A percentile compares a stretch with the other conserved stretches of the same genome.
These are phyloP conservation scores for Pilophorus perplexus DNA, from an alignment of 2,888 invertebrate species.

Conservation along the genomic window DNA sequence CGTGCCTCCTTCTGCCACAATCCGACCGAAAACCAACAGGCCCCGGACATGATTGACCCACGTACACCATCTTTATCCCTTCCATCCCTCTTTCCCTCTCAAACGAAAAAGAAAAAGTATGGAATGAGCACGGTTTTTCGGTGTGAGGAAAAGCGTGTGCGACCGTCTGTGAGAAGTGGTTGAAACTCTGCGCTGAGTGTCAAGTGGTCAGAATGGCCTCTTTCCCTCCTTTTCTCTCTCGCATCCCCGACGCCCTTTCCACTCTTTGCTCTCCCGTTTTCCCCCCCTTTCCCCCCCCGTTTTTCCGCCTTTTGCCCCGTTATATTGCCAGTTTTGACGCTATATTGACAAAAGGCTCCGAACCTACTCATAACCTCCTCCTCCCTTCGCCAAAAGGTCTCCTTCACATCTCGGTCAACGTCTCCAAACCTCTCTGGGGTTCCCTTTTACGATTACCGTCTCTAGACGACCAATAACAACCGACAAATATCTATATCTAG, in stretches of 20 bases:
- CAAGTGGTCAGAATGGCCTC: constrained; percentile 41
- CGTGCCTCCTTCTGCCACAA: neutral
- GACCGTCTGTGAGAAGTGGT: constrained; percentile 31
- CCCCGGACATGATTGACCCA: constrained; percentile 25
- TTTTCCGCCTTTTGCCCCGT: constrained; percentile 32
- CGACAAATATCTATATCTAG: constrained; percentile 45
- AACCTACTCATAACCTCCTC: constrained; percentile 33
- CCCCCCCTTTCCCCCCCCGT: neutral
- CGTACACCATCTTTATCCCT: constrained; percentile 21
- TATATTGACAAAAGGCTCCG: constrained; percentile 44
- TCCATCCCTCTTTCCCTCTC: neutral
- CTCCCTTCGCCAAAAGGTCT: neutral
- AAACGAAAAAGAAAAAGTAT: neutral
- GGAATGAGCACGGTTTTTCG: constrained; percentile 11
- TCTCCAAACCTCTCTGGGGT: neutral
- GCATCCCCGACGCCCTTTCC: neutral
- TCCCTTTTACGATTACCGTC: constrained; percentile 30
- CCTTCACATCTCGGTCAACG: constrained; percentile 9
- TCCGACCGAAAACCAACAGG: neutral
- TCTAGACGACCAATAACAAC: constrained; percentile 41
- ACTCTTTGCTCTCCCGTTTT: neutral
- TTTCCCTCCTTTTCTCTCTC: neutral
- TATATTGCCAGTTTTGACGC: constrained; percentile 42
- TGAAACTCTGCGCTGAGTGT: constrained; percentile 34
- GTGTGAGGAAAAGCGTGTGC: constrained; percentile 10